Conservation (phyloP, 2,797 vertebrate species). For the Siniperca scherzeri region DNA sequence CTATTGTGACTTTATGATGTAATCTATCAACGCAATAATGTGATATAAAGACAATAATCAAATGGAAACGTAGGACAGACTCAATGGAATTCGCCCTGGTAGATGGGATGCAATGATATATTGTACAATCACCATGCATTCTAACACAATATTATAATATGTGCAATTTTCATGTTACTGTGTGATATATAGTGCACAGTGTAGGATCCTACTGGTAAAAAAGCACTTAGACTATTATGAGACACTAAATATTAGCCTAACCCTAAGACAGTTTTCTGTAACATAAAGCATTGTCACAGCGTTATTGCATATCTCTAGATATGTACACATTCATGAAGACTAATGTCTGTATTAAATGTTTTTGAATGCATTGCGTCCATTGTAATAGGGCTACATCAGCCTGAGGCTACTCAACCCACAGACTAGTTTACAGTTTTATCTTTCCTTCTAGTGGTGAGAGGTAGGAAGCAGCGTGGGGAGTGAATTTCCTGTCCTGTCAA, state of each 20-base stretch:
- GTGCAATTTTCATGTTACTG: background rate
- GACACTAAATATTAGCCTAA: background rate
- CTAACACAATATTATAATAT: background rate
- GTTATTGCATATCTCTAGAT: background rate
- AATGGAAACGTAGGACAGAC: background rate
- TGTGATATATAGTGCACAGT: background rate
- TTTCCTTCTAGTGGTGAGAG: conserved; percentile 50
- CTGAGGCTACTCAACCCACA: conserved; percentile 3
- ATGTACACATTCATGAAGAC: background rate
- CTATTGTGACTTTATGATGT: background rate
- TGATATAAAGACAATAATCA: background rate
- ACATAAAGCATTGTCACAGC: background rate
- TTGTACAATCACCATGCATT: background rate
- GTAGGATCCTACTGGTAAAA: background rate
- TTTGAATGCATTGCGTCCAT: background rate
- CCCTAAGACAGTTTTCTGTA: background rate
- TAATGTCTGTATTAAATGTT: conserved; percentile 8
- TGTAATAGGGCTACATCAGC: background rate
- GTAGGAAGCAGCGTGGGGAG: conserved; percentile 63
- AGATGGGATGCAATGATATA: background rate
- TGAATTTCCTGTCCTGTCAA: conserved; percentile 79
- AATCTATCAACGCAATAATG: background rate
- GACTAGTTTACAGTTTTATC: conserved; percentile 34
- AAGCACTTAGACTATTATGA: too few species aligned
- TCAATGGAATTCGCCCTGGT: background rate